phyloP scores from a whole-genome alignment of 1,140 invertebrate genomes.

The Augochlora pura region DNA sequence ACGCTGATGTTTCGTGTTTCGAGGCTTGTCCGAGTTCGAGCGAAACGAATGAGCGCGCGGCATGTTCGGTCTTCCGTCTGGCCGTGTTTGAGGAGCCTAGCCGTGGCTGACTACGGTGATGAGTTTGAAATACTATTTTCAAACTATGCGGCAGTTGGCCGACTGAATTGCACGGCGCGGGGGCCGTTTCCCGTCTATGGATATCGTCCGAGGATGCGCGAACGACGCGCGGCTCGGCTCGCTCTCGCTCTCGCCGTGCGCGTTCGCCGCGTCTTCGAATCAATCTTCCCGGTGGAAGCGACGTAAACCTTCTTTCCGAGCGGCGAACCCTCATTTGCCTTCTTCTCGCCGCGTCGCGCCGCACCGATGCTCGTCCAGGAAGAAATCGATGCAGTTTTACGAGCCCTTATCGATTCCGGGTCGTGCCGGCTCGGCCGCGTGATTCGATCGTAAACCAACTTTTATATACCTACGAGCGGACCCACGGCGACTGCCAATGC shows the following conservation, averaged over 20 bases:
- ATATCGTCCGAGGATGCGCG: not conserved
- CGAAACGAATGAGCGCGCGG: not conserved
- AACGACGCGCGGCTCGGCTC: not conserved
- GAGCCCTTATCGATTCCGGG: conserved; percentile 49
- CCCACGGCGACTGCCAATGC: conserved; percentile 1
- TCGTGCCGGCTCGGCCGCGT: conserved; percentile 33
- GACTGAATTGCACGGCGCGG: not conserved
- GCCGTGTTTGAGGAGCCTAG: not conserved
- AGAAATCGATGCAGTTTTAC: conserved; percentile 47
- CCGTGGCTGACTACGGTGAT: not conserved
- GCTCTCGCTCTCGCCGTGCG: too few species aligned
- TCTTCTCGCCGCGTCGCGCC: not conserved
- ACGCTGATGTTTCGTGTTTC: conserved; percentile 18
- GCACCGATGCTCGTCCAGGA: not conserved
- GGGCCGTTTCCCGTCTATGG: not conserved
- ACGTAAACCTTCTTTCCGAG: conserved; percentile 5
- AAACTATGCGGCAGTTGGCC: not conserved
- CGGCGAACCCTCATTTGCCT: conserved; percentile 41
- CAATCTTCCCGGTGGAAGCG: conserved; percentile 17
- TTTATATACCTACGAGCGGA: conserved; percentile 39
- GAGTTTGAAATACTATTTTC: conserved; percentile 1
- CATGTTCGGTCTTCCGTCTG: not conserved
- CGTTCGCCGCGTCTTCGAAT: conserved; percentile 18
- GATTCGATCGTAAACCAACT: conserved; percentile 59
- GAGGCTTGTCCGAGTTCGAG: not conserved